These are phyloP conservation scores for Gadopsis marmoratus DNA, from an alignment of 2,797 vertebrate species.

Conservation along the genomic window DNA sequence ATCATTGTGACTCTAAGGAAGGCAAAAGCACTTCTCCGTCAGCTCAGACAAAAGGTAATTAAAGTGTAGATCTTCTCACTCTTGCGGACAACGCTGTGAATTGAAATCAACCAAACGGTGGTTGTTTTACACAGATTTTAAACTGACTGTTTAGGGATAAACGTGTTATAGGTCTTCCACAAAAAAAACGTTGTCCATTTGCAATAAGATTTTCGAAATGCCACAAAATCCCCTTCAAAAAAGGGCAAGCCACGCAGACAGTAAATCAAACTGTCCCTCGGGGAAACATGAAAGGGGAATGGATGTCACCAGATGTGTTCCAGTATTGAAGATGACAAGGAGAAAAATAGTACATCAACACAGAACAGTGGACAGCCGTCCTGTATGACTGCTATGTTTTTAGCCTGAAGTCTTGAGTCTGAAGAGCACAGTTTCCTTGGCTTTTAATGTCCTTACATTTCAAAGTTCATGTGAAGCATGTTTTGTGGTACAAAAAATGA, in stretches of 20 bases:
- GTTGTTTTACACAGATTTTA: neutral
- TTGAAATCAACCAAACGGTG: constrained; percentile 4
- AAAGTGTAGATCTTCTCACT: constrained; percentile 31
- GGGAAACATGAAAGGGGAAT: constrained; percentile 68
- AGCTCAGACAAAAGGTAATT: constrained; percentile 50
- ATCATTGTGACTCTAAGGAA: constrained; percentile 61
- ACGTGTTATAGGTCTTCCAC: constrained; percentile 25
- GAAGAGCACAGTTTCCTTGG: constrained; percentile 37
- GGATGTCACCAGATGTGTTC: constrained; percentile 77
- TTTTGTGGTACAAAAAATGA: constrained; percentile 10
- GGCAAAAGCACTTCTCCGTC: constrained; percentile 42
- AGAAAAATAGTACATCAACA: constrained; percentile 81
- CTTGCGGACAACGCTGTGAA: constrained; percentile 14
- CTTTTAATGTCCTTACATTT: constrained; percentile 34
- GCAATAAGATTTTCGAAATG: constrained; percentile 65
- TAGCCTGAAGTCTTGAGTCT: constrained; percentile 43
- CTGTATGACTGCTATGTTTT: constrained; percentile 44
- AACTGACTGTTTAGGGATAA: constrained; percentile 6
- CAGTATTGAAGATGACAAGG: constrained; percentile 80
- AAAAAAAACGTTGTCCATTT: constrained; percentile 35
- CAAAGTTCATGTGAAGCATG: neutral
- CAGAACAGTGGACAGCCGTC: constrained; percentile 61
- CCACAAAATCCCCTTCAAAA: constrained; percentile 70
- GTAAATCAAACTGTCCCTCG: constrained; percentile 81
- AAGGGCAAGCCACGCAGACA: constrained; percentile 73